Base-by-base conservation (phyloP, 53 echinoderm and acorn worm species). In the Hippasteria phrygiana region DNA sequence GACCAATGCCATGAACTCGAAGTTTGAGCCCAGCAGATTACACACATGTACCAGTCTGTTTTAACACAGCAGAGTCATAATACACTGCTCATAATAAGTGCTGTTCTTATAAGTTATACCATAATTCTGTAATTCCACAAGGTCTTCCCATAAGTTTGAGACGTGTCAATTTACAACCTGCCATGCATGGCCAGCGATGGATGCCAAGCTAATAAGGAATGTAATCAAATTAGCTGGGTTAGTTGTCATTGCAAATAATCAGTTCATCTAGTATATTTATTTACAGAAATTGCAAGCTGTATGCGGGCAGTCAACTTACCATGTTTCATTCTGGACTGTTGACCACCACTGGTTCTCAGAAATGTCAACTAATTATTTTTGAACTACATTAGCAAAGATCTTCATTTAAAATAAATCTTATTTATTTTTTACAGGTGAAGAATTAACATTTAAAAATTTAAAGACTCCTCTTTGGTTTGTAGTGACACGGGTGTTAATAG, bases 231-330 rank as follows among this genome's bases (percentile, higher is more conserved):
- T 43, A 63, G 43, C 43, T 17, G 31, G 45, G 42, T 32, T 62
- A 27, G 45, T 64, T 47, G 46, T 66, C 66, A 82, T 20, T 81
- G 26, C 66, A 82, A 64, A 82, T 82, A 31, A 36, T 79, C 62
- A 24, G 10, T 20, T 27, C 41, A 37, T 55, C 79, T 37, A 38
- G 11, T n/a, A 26, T 26, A 26, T 76, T 76, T 76, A 76, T 76
- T 76, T 76, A 76, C 18, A 27, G 18, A 33, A 50, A 76, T 32
- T 51, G 76, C 67, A 4, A 53, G 43, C 76, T 50, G 76, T 20
- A 14, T 17, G 1, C 34, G 34, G 31, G 31, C 12, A 16, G 29
- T 9, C 0, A 2, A 32, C 27, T n/a, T 22, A 73, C 41, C 20
- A 22, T 31, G 20, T 16, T 46, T 12, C 27, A 14, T 75, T 46